Percentiles rank a stretch among this genome's conserved stretches.
These are phyloP conservation scores for Gavialis gangeticus DNA, from an alignment of 2,113 vertebrate genomes.

Conservation along the genomic window DNA sequence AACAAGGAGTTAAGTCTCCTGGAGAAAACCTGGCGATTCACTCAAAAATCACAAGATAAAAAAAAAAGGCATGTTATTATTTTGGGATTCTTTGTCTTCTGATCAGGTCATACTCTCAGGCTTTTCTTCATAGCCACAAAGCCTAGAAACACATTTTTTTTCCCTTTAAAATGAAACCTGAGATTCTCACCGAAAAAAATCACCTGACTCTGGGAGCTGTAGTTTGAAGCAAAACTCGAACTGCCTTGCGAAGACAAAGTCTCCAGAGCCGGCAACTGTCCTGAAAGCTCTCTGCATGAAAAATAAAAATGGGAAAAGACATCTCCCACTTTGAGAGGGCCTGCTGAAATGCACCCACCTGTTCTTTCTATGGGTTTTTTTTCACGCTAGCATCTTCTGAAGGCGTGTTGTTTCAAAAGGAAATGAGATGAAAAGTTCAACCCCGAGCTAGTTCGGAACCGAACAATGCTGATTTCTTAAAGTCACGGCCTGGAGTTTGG, in stretches of 20 bases:
- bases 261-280: not conserved
- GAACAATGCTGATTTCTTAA: not conserved
- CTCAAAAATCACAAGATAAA: not conserved
- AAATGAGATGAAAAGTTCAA: slow-evolving; percentile 9
- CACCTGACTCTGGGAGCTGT: not conserved
- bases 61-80: not conserved
- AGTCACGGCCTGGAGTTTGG: not conserved
- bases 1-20: not conserved
- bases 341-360: slow-evolving; percentile 4
- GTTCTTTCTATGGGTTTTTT: not conserved
- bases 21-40: not conserved
- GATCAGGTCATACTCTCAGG: not conserved
- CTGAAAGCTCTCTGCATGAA: not conserved
- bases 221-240: not conserved
- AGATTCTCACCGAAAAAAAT: not conserved
- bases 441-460: not conserved
- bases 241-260: not conserved
- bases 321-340: slow-evolving; percentile 11
- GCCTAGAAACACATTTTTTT: not conserved
- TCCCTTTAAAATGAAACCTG: not conserved
- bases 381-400: slow-evolving; percentile 34
- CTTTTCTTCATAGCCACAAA: not conserved
- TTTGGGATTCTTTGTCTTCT: not conserved
- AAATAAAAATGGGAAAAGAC: not conserved
- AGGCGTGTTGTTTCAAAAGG: slow-evolving; percentile 12